Conservation (phyloP, 2,888 invertebrate species). For the Gymnoscelis rufifasciata region DNA sequence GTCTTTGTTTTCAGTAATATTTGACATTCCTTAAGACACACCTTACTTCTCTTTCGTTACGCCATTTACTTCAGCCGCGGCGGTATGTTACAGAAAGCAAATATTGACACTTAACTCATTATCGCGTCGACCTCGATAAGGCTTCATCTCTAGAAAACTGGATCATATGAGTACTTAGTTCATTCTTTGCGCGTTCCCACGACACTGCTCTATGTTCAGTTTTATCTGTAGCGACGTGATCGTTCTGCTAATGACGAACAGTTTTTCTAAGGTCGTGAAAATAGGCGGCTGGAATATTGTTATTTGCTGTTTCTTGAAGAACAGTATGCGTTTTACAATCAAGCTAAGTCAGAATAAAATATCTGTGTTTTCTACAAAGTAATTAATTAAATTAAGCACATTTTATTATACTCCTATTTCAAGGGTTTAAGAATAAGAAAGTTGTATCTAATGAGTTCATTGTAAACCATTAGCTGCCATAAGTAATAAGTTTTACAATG, state of each 20-base stretch:
- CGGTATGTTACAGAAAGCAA: conserved; percentile 47
- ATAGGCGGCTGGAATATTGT: conserved; percentile 26
- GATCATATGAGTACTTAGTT: conserved; percentile 54
- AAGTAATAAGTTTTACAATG: conserved; percentile 15
- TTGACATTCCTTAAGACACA: conserved; percentile 29
- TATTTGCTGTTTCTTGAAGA: conserved; percentile 14
- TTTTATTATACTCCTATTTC: too few relatives aligned
- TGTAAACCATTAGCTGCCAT: conserved; percentile 3
- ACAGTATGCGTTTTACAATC: not conserved
- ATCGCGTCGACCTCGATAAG: conserved; percentile 69
- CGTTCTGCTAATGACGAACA: conserved; percentile 58
- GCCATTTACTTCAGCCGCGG: conserved; percentile 34
- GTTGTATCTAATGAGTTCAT: not conserved
- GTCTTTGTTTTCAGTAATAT: conserved; percentile 19
- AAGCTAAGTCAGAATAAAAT: not conserved
- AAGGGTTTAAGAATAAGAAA: too few relatives aligned
- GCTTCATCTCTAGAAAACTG: conserved; percentile 70
- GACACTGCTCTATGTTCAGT: conserved; percentile 56
- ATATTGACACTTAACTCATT: conserved; percentile 67
- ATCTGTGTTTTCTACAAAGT: too few relatives aligned
- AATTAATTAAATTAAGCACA: too few relatives aligned
- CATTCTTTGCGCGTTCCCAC: conserved; percentile 70
- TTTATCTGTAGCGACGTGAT: conserved; percentile 62
- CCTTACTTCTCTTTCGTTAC: conserved; percentile 40
- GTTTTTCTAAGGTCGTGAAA: conserved; percentile 55